Evolutionary conservation across 2,113 vertebrate genomes (phyloP).

Genomic region (Ariopsis seemanni): DNA sequence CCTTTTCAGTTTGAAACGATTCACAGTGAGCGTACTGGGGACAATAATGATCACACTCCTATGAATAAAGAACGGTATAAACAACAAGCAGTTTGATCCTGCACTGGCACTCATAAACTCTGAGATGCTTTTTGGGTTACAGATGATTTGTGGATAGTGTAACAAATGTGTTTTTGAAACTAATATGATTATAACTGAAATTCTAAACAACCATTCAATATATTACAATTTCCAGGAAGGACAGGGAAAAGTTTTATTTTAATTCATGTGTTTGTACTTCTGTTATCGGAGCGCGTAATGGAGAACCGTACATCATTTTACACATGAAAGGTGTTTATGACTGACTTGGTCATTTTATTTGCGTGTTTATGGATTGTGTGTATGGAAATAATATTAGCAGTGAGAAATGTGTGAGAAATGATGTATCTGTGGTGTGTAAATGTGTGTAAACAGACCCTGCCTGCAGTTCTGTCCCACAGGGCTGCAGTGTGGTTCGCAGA

Average conservation of each 20-base stretch:
- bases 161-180: conserved; percentile 1
- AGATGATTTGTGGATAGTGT: not conserved
- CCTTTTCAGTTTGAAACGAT: not conserved
- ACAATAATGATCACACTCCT: not conserved
- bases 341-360: conserved; percentile 19
- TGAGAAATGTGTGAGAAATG: conserved; percentile 34
- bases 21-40: not conserved
- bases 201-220: not conserved
- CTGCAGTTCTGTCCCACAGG: conserved; percentile 64
- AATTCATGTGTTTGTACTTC: not conserved
- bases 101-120: not conserved
- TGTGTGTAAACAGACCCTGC: conserved; percentile 51
- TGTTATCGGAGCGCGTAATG: not conserved
- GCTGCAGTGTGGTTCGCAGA: conserved; percentile 67
- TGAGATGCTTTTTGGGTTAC: not conserved
- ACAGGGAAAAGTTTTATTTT: not conserved
- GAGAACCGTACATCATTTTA: not conserved
- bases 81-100: not conserved
- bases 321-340: conserved; percentile 38
- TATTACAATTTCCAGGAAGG: not conserved
- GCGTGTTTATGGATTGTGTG: conserved; percentile 42
- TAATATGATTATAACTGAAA: not conserved
- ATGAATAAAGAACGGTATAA: not conserved
- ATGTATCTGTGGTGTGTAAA: conserved; percentile 29
- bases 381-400: conserved; percentile 32